These are phyloP conservation scores for Coreius guichenoti DNA, from an alignment of 2,797 vertebrate genomes.

Conservation along the genomic window DNA sequence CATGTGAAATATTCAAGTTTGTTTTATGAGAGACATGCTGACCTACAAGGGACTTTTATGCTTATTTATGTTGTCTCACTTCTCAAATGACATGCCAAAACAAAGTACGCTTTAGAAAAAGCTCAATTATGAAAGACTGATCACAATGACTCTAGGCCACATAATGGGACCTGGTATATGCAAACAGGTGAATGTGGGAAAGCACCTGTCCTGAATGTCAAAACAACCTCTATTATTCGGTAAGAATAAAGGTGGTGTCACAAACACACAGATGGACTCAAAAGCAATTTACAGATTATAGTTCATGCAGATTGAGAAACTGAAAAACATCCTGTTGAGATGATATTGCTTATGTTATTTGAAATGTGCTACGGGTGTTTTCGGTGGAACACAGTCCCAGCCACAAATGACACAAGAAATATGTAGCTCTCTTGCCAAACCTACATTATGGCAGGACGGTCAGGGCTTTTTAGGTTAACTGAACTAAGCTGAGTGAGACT, in stretches of 20 bases:
- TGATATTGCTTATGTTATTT: neutral
- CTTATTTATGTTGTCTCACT: conserved; percentile 3
- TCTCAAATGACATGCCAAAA: neutral
- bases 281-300: neutral
- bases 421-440: conserved; percentile 56
- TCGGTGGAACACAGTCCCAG: conserved; percentile 70
- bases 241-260: neutral
- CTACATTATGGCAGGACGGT: conserved; percentile 39
- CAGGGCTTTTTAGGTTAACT: conserved; percentile 41
- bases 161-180: neutral
- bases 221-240: conserved; percentile 9
- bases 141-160: neutral
- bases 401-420: conserved; percentile 64
- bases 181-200: conserved; percentile 14
- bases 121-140: neutral
- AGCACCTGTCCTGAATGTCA: conserved; percentile 4
- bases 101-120: conserved; percentile 1
- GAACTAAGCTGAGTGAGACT: conserved; percentile 26
- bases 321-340: neutral
- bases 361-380: conserved; percentile 8
- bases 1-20: neutral
- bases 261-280: neutral
- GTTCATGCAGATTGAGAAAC: neutral
- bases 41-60: neutral
- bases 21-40: neutral